These are phyloP conservation scores for Stictocephala bisonia DNA, from an alignment of 2,888 invertebrate species.

Conservation along the genomic window DNA sequence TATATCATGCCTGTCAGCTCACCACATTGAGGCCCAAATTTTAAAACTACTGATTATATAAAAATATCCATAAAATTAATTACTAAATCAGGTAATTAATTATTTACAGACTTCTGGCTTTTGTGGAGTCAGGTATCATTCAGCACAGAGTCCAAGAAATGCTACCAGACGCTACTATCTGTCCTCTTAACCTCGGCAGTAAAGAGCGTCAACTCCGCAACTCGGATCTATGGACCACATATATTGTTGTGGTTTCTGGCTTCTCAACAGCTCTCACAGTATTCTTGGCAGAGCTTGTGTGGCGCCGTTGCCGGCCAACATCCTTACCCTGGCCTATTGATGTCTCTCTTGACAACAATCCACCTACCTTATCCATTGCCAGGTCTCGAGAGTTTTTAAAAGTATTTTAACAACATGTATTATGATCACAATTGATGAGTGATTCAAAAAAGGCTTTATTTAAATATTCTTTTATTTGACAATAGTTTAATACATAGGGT, in stretches of 20 bases:
- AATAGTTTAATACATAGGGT: no score
- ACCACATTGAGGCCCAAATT: no score
- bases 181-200: slow-evolving; percentile 83
- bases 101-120: slow-evolving; percentile 71
- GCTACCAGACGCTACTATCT: slow-evolving; percentile 80
- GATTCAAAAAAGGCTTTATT: no score
- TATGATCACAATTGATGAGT: no score
- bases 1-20: no score
- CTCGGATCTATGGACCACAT: slow-evolving; percentile 82
- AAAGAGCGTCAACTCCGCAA: slow-evolving; percentile 82
- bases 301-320: slow-evolving; percentile 36
- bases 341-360: slow-evolving; percentile 5
- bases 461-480: no score
- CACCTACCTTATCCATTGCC: no score
- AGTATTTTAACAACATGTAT: no score
- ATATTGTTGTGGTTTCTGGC: slow-evolving; percentile 78
- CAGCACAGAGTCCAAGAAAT: slow-evolving; percentile 72
- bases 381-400: no score
- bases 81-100: no score
- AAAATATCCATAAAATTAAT: no score
- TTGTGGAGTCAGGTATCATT: slow-evolving; percentile 82
- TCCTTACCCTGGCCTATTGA: slow-evolving; percentile 17
- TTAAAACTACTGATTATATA: no score
- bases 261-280: slow-evolving; percentile 73
- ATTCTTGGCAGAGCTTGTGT: slow-evolving; percentile 74